These are phyloP conservation scores for Coenonympha arcania DNA, from an alignment of 2,888 invertebrate species.

Conservation along the genomic window DNA sequence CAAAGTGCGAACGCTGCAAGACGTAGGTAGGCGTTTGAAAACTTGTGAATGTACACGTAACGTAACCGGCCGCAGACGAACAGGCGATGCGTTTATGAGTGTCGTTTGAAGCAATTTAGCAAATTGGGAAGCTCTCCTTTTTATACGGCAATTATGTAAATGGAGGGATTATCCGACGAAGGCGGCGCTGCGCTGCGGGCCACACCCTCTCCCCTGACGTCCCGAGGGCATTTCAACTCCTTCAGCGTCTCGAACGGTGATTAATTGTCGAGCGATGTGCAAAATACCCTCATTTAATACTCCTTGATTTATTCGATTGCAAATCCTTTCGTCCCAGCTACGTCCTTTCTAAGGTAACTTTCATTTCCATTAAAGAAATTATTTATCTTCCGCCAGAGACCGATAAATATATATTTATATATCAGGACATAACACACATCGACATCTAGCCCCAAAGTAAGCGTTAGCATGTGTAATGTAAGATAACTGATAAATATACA, in stretches of 20 bases:
- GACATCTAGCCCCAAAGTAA: too few relatives aligned
- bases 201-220: constrained; percentile 63
- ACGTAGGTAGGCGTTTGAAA: neutral
- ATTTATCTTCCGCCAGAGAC: neutral
- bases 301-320: constrained; percentile 64
- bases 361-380: neutral
- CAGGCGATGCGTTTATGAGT: constrained; percentile 48
- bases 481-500: too few relatives aligned
- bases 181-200: constrained; percentile 62
- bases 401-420: too few relatives aligned
- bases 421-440: too few relatives aligned
- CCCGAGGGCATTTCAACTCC: constrained; percentile 51
- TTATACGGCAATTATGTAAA: constrained; percentile 76
- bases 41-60: too few relatives aligned
- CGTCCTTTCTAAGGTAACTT: too few relatives aligned
- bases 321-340: constrained; percentile 28
- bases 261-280: constrained; percentile 56
- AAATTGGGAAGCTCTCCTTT: constrained; percentile 74
- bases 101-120: constrained; percentile 72
- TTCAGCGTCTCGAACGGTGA: constrained; percentile 61
- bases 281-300: constrained; percentile 48
- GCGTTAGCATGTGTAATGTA: too few relatives aligned
- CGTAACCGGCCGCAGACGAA: constrained; percentile 35
- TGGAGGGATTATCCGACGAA: constrained; percentile 71
- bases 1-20: neutral